Evolutionary conservation across 1,140 invertebrate genomes (phyloP), one percentile per base, ranked within the genome.

Genomic region (Hylyphantes graminicola): DNA sequence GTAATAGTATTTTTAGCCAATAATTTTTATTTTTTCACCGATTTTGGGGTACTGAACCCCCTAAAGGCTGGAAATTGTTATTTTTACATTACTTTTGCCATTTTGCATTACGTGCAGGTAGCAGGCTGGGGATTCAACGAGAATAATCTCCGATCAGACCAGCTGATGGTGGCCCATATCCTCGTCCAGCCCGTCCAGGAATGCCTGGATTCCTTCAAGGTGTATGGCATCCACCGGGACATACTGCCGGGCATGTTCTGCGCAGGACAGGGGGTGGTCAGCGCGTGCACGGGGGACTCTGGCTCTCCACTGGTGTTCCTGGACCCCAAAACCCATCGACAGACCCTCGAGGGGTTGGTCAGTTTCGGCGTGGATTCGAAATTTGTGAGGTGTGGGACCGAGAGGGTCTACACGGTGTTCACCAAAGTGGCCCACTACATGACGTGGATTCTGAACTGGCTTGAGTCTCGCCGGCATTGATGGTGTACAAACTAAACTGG

Each of bases 51-150:
- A n/a, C n/a, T n/a, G n/a, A n/a, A n/a, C n/a, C n/a, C n/a, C n/a
- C n/a, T n/a, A n/a, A n/a, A n/a, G n/a, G n/a, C n/a, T n/a, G n/a
- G n/a, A n/a, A n/a, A n/a, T n/a, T n/a, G n/a, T n/a, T n/a, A n/a
- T n/a, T n/a, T n/a, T n/a, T n/a, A n/a, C n/a, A n/a, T n/a, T n/a
- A n/a, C n/a, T n/a, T n/a, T n/a, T n/a, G n/a, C n/a, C n/a, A n/a
- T n/a, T n/a, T 35, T 35, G 35, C 5, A 35, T 70, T 51, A 3
- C 53, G 12, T 70, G 11, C 67, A 70, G 67, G 67, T 70, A 51
- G 53, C 67, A 15, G 67, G 67, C 15, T 70, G 67, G 67, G 67
- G 67, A 48, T 19, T 48, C 9, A 70, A 35, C n/a, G 67, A 70
- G 13, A 51, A 50, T 4, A 8, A 48, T 13, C 9, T 70, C 15